phyloP scores from a whole-genome alignment of 2,113 vertebrate genomes.

The Salminus brasiliensis region DNA sequence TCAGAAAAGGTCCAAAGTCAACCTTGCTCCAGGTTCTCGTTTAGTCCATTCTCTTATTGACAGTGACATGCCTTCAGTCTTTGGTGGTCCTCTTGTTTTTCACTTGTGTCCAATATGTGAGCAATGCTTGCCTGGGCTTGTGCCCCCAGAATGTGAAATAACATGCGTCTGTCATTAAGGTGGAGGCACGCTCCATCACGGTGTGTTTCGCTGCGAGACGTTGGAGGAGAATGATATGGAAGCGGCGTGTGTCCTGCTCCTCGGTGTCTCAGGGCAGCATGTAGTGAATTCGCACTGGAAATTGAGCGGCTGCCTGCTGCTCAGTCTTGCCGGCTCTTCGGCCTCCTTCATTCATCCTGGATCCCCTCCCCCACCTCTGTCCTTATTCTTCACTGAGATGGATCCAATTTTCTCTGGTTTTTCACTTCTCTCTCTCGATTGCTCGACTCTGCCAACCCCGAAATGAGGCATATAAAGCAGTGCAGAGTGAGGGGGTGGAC shows the following conservation, averaged over 20 bases:
- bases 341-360: neutral
- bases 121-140: neutral
- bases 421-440: constrained; percentile 21
- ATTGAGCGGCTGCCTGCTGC: neutral
- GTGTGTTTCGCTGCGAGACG: neutral
- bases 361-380: neutral
- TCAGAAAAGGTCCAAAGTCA: neutral
- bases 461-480: constrained; percentile 32
- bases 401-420: constrained; percentile 50
- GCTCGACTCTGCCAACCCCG: neutral
- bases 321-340: neutral
- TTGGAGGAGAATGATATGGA: neutral
- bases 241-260: neutral
- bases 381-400: constrained; percentile 13
- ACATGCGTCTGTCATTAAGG: too few relatives aligned
- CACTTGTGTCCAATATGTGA: neutral
- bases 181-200: neutral
- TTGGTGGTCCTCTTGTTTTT: neutral
- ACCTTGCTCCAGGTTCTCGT: constrained; percentile 7
- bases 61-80: constrained; percentile 34
- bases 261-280: neutral
- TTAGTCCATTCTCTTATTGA: constrained; percentile 36
- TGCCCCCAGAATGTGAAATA: constrained; percentile 15
- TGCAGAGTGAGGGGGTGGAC: constrained; percentile 4
- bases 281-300: constrained; percentile 8